Conservation (phyloP, 2,888 invertebrate genomes). For the Dermolepida albohirtum region DNA sequence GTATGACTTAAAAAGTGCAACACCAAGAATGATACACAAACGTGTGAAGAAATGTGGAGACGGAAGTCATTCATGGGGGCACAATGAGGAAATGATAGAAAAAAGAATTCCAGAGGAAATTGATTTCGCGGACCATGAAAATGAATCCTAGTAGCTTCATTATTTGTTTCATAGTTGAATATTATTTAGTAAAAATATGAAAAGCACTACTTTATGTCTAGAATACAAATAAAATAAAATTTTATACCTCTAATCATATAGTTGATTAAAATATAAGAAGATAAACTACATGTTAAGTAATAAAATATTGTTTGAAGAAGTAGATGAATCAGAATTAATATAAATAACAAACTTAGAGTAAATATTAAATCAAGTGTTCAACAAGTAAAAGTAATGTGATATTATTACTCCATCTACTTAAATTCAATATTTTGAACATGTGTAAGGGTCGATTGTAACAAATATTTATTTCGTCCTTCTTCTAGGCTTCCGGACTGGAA, state of each 20-base stretch:
- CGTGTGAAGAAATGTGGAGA: slow-evolving; percentile 72
- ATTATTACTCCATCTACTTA: background rate
- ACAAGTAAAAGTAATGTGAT: slow-evolving; percentile 25
- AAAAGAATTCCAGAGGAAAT: slow-evolving; percentile 70
- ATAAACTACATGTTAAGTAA: background rate
- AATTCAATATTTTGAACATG: background rate
- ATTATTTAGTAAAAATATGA: too few species aligned
- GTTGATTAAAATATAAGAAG: too few species aligned
- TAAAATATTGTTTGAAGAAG: background rate
- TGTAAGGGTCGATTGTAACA: slow-evolving; percentile 18
- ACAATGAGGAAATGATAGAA: slow-evolving; percentile 71
- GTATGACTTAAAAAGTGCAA: slow-evolving; percentile 79
- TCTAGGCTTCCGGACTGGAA: too few species aligned
- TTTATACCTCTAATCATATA: too few species aligned
- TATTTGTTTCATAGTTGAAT: background rate
- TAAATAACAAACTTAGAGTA: too few species aligned
- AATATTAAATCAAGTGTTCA: slow-evolving; percentile 21
- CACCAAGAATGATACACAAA: slow-evolving; percentile 69
- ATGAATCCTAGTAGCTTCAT: slow-evolving; percentile 23
- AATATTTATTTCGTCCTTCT: background rate
- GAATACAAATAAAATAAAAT: too few species aligned
- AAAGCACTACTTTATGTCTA: too few species aligned
- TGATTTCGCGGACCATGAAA: slow-evolving; percentile 67
- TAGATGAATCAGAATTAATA: background rate
- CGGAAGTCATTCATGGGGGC: slow-evolving; percentile 74